These are phyloP conservation scores for Hylomyscus alleni DNA, from an alignment of 2,797 vertebrate genomes.

Conservation along the genomic window DNA sequence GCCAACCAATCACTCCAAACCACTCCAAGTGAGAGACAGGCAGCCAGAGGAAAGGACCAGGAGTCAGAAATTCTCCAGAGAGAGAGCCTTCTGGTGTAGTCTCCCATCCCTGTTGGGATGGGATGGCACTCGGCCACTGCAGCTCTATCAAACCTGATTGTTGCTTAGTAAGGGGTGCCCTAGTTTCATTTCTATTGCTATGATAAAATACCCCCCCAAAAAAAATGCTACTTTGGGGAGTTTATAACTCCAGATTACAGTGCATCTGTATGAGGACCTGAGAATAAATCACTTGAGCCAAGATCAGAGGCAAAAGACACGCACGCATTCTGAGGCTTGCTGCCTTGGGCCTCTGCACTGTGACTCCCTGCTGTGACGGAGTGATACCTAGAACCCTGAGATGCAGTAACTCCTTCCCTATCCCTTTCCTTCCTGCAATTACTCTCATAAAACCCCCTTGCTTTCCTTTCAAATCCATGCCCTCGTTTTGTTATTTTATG, in stretches of 20 bases:
- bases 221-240: background rate
- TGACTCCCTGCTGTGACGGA: background rate
- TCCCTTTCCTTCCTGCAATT: background rate
- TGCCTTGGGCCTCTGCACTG: background rate
- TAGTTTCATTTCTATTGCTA: background rate
- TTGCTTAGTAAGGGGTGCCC: background rate
- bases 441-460: background rate
- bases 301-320: background rate
- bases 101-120: background rate
- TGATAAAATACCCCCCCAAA: background rate
- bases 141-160: background rate
- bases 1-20: background rate
- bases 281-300: background rate
- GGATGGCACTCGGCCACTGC: background rate
- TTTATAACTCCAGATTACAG: background rate
- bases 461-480: background rate
- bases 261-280: background rate
- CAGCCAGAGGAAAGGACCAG: background rate
- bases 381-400: background rate
- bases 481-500: background rate
- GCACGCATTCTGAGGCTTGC: background rate
- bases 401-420: background rate
- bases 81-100: background rate
- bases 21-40: background rate
- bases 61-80: background rate